Evolutionary conservation across 92 coral and sea anemone species (phyloP).

Genomic region (Epizoanthus illoricatus): DNA sequence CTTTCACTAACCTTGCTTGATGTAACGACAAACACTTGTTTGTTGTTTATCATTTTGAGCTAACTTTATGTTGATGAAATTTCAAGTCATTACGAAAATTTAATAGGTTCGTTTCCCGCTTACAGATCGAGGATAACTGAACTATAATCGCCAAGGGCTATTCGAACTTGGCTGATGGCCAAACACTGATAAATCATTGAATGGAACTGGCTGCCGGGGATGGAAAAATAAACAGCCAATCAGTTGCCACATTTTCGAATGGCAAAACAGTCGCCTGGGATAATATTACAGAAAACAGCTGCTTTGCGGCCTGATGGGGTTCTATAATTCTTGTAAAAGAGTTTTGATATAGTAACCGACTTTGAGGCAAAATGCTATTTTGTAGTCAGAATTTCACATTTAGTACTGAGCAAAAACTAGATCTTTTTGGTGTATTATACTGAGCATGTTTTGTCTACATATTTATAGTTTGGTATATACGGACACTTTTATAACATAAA

Average conservation of each 20-base stretch:
- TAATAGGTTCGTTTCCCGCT: not conserved
- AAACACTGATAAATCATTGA: not conserved
- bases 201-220: not conserved
- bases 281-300: conserved; percentile 28
- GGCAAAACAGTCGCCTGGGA: conserved; percentile 5
- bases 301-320: not conserved
- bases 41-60: not conserved
- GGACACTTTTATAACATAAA: too few species aligned
- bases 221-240: not conserved
- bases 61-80: not conserved
- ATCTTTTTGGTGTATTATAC: too few species aligned
- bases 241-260: not conserved
- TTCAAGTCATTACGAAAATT: not conserved
- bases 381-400: too few species aligned
- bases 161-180: not conserved
- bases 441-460: too few species aligned
- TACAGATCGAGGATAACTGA: not conserved
- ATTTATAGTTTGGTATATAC: too few species aligned
- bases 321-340: too few species aligned
- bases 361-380: too few species aligned
- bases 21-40: not conserved
- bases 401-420: too few species aligned
- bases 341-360: too few species aligned
- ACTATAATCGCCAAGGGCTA: not conserved
- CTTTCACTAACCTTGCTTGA: not conserved